These are phyloP conservation scores for Drosophila anomelani DNA, from an alignment of 2,888 invertebrate genomes.

Conservation along the genomic window DNA sequence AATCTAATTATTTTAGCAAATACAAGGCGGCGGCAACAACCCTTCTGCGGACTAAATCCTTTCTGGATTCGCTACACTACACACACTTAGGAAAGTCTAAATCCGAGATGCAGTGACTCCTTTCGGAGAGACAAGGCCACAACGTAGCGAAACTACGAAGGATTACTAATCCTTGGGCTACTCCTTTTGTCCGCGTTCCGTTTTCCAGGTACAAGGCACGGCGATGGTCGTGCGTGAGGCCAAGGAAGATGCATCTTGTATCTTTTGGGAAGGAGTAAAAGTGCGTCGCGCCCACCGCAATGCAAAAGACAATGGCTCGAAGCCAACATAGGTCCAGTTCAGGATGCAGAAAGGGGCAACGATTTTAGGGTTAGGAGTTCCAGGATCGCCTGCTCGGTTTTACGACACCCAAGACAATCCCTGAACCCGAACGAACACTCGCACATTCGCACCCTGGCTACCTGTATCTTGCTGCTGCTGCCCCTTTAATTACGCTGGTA, in stretches of 20 bases:
- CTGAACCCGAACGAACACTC: not conserved
- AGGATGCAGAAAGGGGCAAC: constrained; percentile 52
- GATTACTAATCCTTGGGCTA: constrained; percentile 59
- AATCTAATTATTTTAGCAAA: constrained; percentile 84
- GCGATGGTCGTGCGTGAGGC: constrained; percentile 36
- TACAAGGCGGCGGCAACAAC: constrained; percentile 51
- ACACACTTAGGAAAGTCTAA: not conserved
- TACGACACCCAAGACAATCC: constrained; percentile 15
- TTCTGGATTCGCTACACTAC: constrained; percentile 63
- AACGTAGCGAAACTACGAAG: constrained; percentile 2
- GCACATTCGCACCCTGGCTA: constrained; percentile 35
- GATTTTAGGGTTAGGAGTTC: constrained; percentile 59
- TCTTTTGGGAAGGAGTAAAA: constrained; percentile 60
- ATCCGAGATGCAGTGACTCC: constrained; percentile 2
- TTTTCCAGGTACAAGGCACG: constrained; percentile 61
- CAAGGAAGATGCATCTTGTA: not conserved
- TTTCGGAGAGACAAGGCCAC: constrained; percentile 21
- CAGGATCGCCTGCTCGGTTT: constrained; percentile 16
- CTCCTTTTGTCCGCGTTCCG: constrained; percentile 44
- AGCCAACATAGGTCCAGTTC: constrained; percentile 59
- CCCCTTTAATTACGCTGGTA: constrained; percentile 79
- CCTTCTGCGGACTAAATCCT: constrained; percentile 58
- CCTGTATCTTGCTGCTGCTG: constrained; percentile 24
- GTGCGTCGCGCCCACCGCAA: constrained; percentile 80
- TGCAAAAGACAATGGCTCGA: constrained; percentile 26